These are phyloP conservation scores for Bombyx mandarina DNA, from an alignment of 1,140 invertebrate species.

Conservation along the genomic window DNA sequence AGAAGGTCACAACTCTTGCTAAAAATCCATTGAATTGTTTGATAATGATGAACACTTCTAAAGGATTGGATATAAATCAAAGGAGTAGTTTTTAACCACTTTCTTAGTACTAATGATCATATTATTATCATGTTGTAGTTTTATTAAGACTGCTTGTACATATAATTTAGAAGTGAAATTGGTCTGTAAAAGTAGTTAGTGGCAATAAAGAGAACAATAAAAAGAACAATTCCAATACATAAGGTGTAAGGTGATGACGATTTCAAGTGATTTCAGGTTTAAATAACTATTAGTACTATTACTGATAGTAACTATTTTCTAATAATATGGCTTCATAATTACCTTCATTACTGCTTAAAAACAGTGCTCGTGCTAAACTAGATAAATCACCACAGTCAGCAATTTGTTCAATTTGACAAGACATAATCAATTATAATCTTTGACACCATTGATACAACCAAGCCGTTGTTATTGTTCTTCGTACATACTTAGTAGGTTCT, in stretches of 20 bases:
- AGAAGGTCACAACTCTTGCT: too few species aligned
- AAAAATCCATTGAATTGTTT: too few species aligned
- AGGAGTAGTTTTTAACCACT: too few species aligned
- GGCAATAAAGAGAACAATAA: background rate
- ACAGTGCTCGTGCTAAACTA: constrained; percentile 73
- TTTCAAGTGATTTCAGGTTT: background rate
- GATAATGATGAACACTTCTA: too few species aligned
- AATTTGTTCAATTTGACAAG: constrained; percentile 72
- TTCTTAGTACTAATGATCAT: too few species aligned
- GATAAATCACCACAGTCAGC: constrained; percentile 76
- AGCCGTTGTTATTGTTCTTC: too few species aligned
- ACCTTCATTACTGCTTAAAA: constrained; percentile 67
- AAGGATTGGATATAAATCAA: too few species aligned
- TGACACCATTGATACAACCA: too few species aligned
- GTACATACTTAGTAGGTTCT: too few species aligned
- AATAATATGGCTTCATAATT: constrained; percentile 4
- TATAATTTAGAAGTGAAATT: too few species aligned
- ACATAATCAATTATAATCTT: constrained; percentile 7
- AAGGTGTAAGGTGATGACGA: background rate
- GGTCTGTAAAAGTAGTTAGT: background rate
- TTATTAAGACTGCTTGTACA: too few species aligned
- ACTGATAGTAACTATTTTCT: background rate
- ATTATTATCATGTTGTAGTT: too few species aligned
- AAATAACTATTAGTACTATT: background rate
- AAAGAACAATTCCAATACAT: background rate